These are phyloP conservation scores for Caracal caracal DNA, from an alignment of 2,113 vertebrate species.

Conservation along the genomic window DNA sequence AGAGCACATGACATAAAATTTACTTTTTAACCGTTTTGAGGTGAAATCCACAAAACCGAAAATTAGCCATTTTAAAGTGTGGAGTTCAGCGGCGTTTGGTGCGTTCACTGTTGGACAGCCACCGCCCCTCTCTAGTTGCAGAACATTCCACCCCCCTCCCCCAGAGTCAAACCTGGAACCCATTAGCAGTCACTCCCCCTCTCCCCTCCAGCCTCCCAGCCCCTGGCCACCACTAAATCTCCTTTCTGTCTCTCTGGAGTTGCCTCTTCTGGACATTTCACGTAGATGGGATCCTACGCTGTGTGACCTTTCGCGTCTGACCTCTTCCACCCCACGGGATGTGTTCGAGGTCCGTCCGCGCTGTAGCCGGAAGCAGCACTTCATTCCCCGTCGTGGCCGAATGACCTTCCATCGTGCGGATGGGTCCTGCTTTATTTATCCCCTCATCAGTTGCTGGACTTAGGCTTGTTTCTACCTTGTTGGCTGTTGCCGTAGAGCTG, in stretches of 20 bases:
- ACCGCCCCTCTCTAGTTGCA: background rate
- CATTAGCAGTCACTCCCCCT: background rate
- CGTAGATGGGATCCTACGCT: background rate
- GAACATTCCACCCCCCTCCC: background rate
- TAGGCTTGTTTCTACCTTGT: background rate
- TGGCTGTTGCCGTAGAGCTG: background rate
- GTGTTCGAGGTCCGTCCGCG: background rate
- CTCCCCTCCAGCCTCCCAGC: too few relatives aligned
- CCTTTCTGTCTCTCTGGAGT: background rate
- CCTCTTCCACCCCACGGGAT: background rate
- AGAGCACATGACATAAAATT: background rate
- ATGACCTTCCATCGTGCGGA: background rate
- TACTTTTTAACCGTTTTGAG: background rate
- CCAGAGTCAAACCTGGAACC: background rate
- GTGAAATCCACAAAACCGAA: background rate
- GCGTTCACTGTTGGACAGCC: background rate
- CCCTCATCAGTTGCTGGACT: background rate
- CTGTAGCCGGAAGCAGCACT: background rate
- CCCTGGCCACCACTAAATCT: background rate
- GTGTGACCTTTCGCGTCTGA: background rate
- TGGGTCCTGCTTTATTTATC: background rate
- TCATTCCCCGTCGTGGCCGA: background rate
- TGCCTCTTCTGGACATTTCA: background rate
- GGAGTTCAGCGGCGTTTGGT: background rate
- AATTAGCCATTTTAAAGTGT: background rate